phyloP scores from a whole-genome alignment of 1,140 invertebrate species.

The Ceratina japonica region DNA sequence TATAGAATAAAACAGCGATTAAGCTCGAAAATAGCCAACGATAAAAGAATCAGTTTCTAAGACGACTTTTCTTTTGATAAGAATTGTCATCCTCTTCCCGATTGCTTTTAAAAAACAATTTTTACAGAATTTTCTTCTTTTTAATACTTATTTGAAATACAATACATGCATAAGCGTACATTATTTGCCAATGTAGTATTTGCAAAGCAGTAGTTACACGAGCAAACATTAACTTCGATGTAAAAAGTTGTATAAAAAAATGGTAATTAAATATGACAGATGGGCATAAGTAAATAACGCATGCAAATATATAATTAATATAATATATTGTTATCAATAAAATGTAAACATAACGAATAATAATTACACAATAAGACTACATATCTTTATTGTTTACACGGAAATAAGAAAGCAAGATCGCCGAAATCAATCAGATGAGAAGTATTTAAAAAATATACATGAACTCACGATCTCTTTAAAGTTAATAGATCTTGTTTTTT shows the following conservation, averaged over 20 bases:
- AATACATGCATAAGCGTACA: constrained; percentile 29
- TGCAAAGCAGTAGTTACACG: constrained; percentile 20
- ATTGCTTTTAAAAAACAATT: background rate
- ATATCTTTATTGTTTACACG: constrained; percentile 68
- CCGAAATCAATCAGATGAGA: constrained; percentile 56
- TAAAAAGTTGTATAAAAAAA: constrained; percentile 10
- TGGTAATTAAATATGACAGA: constrained; percentile 12
- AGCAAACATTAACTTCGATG: background rate
- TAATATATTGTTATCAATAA: constrained; percentile 79
- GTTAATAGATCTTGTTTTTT: constrained; percentile 12
- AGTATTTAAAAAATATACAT: constrained; percentile 53
- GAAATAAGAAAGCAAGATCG: constrained; percentile 58
- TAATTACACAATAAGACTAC: constrained; percentile 74
- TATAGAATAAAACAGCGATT: constrained; percentile 19
- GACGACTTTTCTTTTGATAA: background rate
- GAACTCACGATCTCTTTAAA: constrained; percentile 17
- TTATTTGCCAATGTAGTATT: constrained; percentile 19
- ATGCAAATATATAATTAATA: constrained; percentile 71
- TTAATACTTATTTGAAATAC: constrained; percentile 22
- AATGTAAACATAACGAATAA: constrained; percentile 79
- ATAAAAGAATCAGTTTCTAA: background rate
- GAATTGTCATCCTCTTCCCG: background rate
- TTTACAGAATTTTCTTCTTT: background rate
- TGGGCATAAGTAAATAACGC: constrained; percentile 65
- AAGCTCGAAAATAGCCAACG: background rate